phyloP scores from a whole-genome alignment of 2,888 invertebrate genomes.

The Metellina segmentata region DNA sequence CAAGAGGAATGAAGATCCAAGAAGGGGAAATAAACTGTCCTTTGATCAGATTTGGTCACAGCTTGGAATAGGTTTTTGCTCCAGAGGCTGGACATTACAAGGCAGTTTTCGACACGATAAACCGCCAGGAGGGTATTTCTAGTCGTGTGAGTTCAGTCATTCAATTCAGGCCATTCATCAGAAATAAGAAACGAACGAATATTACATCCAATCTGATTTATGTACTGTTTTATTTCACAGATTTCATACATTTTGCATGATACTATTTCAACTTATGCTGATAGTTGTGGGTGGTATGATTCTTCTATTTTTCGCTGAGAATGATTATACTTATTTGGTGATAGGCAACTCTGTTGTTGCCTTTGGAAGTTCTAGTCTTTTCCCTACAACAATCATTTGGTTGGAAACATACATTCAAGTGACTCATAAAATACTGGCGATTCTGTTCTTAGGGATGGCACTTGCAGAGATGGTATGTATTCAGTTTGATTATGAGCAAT shows the following conservation, averaged over 20 bases:
- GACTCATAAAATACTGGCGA: neutral
- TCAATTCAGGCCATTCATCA: no score
- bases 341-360: slow-evolving; percentile 19
- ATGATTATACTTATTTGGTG: neutral
- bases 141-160: no score
- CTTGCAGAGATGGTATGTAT: slow-evolving; percentile 37
- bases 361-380: neutral
- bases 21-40: no score
- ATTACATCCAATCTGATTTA: no score
- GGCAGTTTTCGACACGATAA: no score
- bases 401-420: neutral
- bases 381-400: slow-evolving; percentile 1
- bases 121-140: no score
- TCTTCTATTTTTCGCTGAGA: neutral
- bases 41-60: no score
- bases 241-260: slow-evolving; percentile 22
- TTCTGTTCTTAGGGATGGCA: neutral
- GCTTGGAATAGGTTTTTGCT: no score
- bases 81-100: no score
- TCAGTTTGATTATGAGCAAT: no score
- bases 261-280: neutral
- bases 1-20: no score
- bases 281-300: neutral
- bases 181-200: no score
- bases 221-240: neutral